Percentiles rank a stretch among this genome's conserved stretches.
Conservation (phyloP, 2,113 vertebrate genomes). For the Tonatia bakeri region DNA sequence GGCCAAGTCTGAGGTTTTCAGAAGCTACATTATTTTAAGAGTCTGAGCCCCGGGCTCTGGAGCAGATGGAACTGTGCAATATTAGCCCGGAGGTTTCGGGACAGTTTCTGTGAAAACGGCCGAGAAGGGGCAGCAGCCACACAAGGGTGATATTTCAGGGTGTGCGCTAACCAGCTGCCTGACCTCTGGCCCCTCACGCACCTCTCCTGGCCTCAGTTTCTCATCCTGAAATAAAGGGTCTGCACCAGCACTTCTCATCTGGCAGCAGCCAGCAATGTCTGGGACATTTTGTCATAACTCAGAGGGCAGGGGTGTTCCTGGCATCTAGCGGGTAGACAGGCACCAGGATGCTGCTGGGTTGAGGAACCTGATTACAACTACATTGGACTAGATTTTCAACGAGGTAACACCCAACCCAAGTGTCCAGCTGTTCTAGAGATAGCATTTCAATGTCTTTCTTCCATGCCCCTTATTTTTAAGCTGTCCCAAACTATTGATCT, state of each 20-base stretch:
- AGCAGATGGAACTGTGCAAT: background rate
- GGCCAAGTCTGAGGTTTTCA: background rate
- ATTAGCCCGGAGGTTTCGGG: background rate
- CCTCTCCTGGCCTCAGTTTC: background rate
- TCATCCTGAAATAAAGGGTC: background rate
- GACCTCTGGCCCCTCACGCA: rapidly evolving
- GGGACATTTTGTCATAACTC: background rate
- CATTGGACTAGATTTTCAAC: background rate
- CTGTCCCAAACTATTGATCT: background rate
- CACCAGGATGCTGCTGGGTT: background rate
- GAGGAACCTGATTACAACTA: background rate
- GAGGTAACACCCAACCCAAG: background rate
- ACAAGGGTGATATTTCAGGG: too few species aligned
- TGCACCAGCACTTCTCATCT: background rate
- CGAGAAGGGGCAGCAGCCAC: too few species aligned
- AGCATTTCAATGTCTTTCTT: background rate
- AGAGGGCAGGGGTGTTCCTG: rapidly evolving
- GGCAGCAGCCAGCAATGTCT: background rate
- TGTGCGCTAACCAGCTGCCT: background rate
- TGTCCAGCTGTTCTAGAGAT: rapidly evolving
- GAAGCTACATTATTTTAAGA: background rate
- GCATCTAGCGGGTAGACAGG: background rate
- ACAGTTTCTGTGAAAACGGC: background rate
- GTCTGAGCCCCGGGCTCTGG: background rate
- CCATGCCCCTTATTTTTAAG: background rate